Evolutionary conservation across 2,888 invertebrate genomes (phyloP).

Genomic region (Drosophila tanythrix): DNA sequence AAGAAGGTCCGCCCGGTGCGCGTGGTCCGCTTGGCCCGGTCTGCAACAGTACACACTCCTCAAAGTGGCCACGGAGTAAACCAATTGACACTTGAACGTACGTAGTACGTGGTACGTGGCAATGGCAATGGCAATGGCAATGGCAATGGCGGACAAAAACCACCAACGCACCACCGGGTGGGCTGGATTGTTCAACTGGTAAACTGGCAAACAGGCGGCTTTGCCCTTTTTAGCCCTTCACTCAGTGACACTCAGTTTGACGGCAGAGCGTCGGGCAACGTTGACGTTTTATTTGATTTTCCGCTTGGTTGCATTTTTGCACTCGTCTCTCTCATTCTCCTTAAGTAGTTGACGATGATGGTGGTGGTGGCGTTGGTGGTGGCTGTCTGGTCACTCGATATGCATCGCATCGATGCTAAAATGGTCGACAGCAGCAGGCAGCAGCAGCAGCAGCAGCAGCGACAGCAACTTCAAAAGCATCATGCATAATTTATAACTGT

Average conservation of each 20-base stretch:
- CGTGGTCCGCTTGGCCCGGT: background rate
- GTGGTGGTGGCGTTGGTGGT: conserved; percentile 2
- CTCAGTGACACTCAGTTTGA: conserved; percentile 47
- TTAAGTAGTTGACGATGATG: conserved; percentile 7
- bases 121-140: conserved; percentile 24
- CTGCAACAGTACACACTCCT: conserved; percentile 63
- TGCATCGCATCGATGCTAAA: conserved; percentile 72
- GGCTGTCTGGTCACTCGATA: conserved; percentile 65
- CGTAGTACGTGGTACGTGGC: conserved; percentile 18
- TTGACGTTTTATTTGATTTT: conserved; percentile 82
- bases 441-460: conserved; percentile 31
- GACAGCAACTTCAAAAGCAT: conserved; percentile 31
- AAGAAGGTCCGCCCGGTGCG: background rate
- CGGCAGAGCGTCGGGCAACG: conserved; percentile 46
- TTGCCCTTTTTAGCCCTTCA: conserved; percentile 46
- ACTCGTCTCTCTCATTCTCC: conserved; percentile 46
- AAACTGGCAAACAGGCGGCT: conserved; percentile 31
- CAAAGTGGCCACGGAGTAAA: conserved; percentile 73
- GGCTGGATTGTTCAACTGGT: conserved; percentile 32
- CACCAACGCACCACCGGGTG: conserved; percentile 59
- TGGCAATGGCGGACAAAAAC: conserved; percentile 33
- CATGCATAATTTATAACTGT: conserved; percentile 75
- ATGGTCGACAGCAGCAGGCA: conserved; percentile 41
- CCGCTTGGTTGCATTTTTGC: conserved; percentile 74
- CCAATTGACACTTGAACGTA: conserved; percentile 74